Conservation (phyloP, 2,888 invertebrate species). For the Endomychus coccineus region DNA sequence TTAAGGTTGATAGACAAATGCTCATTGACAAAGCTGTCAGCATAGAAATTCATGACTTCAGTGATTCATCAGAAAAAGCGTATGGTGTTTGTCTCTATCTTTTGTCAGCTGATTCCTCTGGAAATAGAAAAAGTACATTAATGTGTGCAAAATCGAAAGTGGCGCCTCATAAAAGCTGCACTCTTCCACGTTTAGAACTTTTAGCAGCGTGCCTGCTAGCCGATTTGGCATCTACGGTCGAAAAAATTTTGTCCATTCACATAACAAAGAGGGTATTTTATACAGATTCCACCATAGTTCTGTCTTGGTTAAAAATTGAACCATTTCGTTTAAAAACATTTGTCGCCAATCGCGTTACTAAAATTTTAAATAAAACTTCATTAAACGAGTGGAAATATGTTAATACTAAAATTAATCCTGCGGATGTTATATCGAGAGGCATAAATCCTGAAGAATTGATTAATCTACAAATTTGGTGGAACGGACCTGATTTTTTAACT, state of each 20-base stretch:
- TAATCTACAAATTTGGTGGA: neutral
- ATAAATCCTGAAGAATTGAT: too few relatives aligned
- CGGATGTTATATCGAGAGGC: too few relatives aligned
- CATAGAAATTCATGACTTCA: neutral
- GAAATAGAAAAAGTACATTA: neutral
- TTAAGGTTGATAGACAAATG: slow-evolving; percentile 2
- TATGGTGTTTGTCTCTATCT: neutral
- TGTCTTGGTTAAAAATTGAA: too few relatives aligned
- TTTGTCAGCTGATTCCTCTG: neutral
- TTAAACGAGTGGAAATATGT: too few relatives aligned
- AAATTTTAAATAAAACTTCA: too few relatives aligned
- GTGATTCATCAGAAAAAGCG: neutral
- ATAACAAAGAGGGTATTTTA: too few relatives aligned
- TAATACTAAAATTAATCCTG: too few relatives aligned
- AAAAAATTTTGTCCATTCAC: too few relatives aligned
- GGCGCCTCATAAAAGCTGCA: neutral
- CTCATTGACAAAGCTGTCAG: neutral
- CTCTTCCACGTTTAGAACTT: neutral
- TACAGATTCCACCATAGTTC: too few relatives aligned
- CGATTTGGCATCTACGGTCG: neutral
- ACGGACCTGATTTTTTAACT: neutral
- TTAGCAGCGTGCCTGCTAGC: neutral
- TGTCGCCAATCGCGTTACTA: too few relatives aligned
- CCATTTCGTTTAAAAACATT: too few relatives aligned
- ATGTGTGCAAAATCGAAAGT: neutral